Evolutionary conservation across 2,797 vertebrate genomes (phyloP).

Genomic region (Aplochiton taeniatus): DNA sequence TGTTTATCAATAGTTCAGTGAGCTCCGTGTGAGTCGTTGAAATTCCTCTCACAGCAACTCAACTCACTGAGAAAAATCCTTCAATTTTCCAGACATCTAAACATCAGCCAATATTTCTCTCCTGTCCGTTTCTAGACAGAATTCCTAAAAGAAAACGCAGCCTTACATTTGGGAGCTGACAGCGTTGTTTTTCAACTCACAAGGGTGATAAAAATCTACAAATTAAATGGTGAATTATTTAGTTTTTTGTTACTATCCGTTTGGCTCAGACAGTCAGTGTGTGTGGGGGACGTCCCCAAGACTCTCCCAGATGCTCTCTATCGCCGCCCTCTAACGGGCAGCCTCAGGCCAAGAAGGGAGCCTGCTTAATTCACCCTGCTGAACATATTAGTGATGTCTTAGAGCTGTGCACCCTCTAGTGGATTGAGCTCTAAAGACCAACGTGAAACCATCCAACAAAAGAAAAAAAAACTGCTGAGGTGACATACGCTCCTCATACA

Average conservation of each 20-base stretch:
- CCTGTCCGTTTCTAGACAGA: too few relatives aligned
- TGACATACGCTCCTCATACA: too few relatives aligned
- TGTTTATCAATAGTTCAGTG: neutral
- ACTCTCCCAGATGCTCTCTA: conserved; percentile 13
- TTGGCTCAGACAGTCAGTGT: too few relatives aligned
- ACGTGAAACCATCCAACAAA: neutral
- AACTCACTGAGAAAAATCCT: neutral
- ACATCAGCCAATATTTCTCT: too few relatives aligned
- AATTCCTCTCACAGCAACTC: neutral
- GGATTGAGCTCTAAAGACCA: conserved; percentile 45
- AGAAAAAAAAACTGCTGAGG: neutral
- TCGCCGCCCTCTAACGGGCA: conserved; percentile 17
- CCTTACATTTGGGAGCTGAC: too few relatives aligned
- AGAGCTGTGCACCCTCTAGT: conserved; percentile 71
- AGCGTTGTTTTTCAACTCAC: too few relatives aligned
- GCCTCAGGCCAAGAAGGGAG: conserved; percentile 18
- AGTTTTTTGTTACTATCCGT: neutral
- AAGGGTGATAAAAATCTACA: too few relatives aligned
- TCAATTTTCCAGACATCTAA: too few relatives aligned
- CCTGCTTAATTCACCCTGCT: conserved; percentile 16
- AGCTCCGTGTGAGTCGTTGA: neutral
- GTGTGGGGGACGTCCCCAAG: neutral
- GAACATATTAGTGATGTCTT: conserved; percentile 27
- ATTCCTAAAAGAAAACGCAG: too few relatives aligned
- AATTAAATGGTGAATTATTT: too few relatives aligned